Evolutionary conservation across 1,140 invertebrate species (phyloP).

Genomic region (Brachionus paranguensis): DNA sequence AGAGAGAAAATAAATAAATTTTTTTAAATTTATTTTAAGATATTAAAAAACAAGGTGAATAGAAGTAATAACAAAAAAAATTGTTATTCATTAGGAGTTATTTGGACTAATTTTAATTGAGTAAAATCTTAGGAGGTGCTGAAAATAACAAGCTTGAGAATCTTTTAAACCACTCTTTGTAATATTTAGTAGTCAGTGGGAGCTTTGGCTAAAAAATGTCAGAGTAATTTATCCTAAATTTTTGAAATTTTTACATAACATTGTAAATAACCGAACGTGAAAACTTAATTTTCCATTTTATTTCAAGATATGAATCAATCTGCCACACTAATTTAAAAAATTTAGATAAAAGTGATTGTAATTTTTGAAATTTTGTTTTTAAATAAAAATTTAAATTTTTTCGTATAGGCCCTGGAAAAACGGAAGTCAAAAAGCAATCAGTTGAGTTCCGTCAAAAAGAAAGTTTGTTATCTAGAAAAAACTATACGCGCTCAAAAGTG

Average conservation of each 20-base stretch:
- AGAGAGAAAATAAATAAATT: neutral
- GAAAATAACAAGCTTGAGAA: neutral
- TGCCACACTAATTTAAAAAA: neutral
- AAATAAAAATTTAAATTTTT: neutral
- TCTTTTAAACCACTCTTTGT: neutral
- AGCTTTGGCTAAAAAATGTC: neutral
- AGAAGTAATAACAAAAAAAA: neutral
- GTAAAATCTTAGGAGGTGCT: neutral
- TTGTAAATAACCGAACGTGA: neutral
- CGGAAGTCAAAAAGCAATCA: neutral
- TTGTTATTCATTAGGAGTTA: neutral
- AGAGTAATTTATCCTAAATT: neutral
- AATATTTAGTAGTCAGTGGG: neutral
- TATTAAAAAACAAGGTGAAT: neutral
- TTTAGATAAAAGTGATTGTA: neutral
- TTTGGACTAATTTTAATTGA: neutral
- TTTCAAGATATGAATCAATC: neutral
- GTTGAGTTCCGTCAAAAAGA: neutral
- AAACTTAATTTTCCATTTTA: neutral
- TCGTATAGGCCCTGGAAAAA: neutral
- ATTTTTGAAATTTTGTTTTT: neutral
- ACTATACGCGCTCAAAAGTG: neutral
- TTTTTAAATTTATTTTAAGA: neutral
- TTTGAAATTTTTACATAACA: neutral
- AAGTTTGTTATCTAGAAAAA: neutral